Evolutionary conservation across 2,797 vertebrate species (phyloP).

Genomic region (Gambelia wislizenii): DNA sequence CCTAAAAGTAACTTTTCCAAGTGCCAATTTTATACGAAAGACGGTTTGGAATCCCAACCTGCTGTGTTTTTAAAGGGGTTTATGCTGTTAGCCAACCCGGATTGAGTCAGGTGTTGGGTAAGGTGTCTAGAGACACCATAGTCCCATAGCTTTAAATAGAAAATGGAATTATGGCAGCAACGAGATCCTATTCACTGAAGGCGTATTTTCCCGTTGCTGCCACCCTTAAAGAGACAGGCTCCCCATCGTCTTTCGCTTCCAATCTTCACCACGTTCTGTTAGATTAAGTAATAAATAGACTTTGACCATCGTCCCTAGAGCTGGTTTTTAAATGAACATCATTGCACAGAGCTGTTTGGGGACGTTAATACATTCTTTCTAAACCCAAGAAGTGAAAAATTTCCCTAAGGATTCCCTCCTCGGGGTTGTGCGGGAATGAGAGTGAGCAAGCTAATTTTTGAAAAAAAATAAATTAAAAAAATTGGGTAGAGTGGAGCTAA

Average conservation of each 20-base stretch:
- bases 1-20: too few species aligned
- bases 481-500: not conserved
- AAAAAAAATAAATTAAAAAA: constrained; percentile 14
- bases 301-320: constrained; percentile 17
- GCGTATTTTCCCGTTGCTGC: not conserved
- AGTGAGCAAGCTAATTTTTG: not conserved
- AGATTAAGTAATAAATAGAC: constrained; percentile 47
- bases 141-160: constrained; percentile 9
- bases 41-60: too few species aligned
- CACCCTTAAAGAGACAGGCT: not conserved
- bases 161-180: constrained; percentile 18
- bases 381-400: constrained; percentile 25
- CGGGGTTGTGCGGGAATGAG: not conserved
- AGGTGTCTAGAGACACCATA: too few species aligned
- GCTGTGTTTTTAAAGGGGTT: not conserved
- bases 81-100: too few species aligned
- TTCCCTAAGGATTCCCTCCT: constrained; percentile 10
- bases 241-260: not conserved
- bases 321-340: constrained; percentile 15
- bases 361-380: constrained; percentile 37
- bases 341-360: not conserved
- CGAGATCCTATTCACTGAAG: not conserved
- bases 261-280: not conserved
- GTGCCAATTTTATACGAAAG: too few species aligned
- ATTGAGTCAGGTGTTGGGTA: not conserved